Evolutionary conservation across 1,140 invertebrate genomes (phyloP), one percentile per base, ranked within the genome.

Genomic region (Rhysida immarginata): DNA sequence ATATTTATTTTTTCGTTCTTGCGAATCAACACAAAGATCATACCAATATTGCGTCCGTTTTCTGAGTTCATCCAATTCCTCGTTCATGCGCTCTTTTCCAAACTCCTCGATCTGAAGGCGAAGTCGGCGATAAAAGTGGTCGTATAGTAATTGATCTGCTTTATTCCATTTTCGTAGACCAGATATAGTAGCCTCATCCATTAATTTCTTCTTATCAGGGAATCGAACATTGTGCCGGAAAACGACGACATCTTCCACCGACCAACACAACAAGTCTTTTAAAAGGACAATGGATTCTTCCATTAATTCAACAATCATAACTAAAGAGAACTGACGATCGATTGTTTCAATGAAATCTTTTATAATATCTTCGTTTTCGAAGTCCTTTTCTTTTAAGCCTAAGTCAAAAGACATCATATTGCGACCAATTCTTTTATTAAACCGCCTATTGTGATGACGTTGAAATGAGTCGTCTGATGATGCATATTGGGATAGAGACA

Each of bases 361-460:
- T 13, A 67, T 49, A 14, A 45, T 51, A 18, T 54, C 43, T 2
- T 46, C 29, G 24, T 60, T 60, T 20, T 62, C 52, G 53, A 68
- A 65, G 35, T 59, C 25, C 43, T 59, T 51, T 35, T 56, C 54
- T 24, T 58, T 41, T 23, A 71, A 55, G 21, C 72, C 72, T 21
- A 73, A 62, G 51, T 72, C 71, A 54, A 62, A 70, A 8, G 65
- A 58, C 69, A 73, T 72, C 58, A 71, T 71, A 58, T 72, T 73
- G 46, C 59, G 54, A 18, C 70, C 71, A 24, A 63, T 55, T 2
- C 53, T 16, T 1, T 42, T 26, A 13, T 51, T 3, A 46, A 35
- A 35, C 29, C 29, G 29, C 29, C 29, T 5, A 16, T 50, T 1
- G 54, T 35, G 29, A 16, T 49, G 26, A 50, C 18, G 16, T 46